phyloP scores from a whole-genome alignment of 92 coral and sea anemone species.

The Zoanthus sansibaricus region DNA sequence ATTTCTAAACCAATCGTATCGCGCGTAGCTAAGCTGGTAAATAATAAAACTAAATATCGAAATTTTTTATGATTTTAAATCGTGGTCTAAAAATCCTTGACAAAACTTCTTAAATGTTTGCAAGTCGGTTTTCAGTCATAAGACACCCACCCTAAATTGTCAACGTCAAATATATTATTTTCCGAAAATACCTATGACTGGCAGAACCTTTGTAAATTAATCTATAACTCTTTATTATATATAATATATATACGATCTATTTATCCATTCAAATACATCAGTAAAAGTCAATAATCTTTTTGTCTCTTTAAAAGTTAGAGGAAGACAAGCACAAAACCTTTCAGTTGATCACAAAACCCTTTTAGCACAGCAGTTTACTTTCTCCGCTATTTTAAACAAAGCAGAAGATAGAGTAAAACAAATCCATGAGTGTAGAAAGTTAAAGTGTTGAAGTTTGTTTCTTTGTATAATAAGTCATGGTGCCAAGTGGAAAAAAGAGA shows the following conservation, averaged over 20 bases:
- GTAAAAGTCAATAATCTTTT: slow-evolving; percentile 14
- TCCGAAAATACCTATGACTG: background rate
- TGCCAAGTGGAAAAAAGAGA: too few relatives aligned
- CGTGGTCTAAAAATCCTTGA: too few relatives aligned
- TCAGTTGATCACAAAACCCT: background rate
- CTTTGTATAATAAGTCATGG: background rate
- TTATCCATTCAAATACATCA: slow-evolving; percentile 1
- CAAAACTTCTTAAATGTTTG: too few relatives aligned
- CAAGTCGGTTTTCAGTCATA: background rate
- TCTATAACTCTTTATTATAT: slow-evolving; percentile 34
- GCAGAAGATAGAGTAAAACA: background rate
- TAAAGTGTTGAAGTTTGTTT: background rate
- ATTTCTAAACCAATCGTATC: too few relatives aligned
- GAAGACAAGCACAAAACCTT: background rate
- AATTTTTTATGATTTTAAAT: too few relatives aligned
- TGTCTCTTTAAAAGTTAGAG: background rate
- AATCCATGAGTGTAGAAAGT: background rate
- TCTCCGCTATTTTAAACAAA: background rate
- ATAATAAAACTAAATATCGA: too few relatives aligned
- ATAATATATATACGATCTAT: too few relatives aligned
- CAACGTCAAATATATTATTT: background rate
- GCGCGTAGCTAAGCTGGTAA: too few relatives aligned
- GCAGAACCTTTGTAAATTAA: background rate
- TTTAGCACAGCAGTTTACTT: background rate
- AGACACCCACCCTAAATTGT: background rate